Percentiles rank a stretch among this genome's conserved stretches.
These are phyloP conservation scores for Clarias pachynema DNA, from an alignment of 2,797 vertebrate genomes.

Conservation along the genomic window DNA sequence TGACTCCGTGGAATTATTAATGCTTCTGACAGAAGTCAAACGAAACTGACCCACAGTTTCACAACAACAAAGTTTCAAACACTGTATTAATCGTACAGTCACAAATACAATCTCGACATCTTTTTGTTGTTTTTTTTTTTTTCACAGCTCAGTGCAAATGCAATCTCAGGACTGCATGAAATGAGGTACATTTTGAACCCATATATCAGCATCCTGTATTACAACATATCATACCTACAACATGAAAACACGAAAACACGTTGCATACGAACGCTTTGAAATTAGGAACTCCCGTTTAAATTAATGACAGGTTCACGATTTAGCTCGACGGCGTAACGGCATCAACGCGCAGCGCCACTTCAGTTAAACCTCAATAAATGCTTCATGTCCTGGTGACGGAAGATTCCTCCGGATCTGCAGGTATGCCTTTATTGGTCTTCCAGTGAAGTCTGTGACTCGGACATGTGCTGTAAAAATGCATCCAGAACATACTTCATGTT, in stretches of 20 bases:
- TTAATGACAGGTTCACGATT: not conserved
- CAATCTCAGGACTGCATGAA: constrained; percentile 53
- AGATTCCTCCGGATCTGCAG: not conserved
- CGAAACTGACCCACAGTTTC: not conserved
- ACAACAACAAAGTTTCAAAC: constrained; percentile 11
- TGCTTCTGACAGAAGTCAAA: constrained; percentile 13
- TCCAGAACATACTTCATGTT: constrained; percentile 5
- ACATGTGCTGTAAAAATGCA: not conserved
- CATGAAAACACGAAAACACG: not conserved
- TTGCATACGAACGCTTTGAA: constrained; percentile 21
- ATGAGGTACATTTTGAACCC: constrained; percentile 25
- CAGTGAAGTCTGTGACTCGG: not conserved
- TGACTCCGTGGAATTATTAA: not conserved
- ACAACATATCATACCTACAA: not conserved
- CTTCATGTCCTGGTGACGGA: not conserved
- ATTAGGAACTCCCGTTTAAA: constrained; percentile 18
- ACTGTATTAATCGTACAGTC: not conserved
- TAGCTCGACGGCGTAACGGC: not conserved
- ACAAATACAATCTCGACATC: constrained; percentile 19
- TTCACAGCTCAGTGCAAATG: constrained; percentile 63
- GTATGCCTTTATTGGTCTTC: not conserved
- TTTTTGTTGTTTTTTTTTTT: not conserved
- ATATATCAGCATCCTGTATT: constrained; percentile 45
- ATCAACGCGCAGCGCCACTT: not conserved
- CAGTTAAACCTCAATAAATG: not conserved